Percentiles rank a stretch among this genome's conserved stretches.
These are phyloP conservation scores for Melanotaenia boesemani DNA, from an alignment of 2,797 vertebrate species.

Conservation along the genomic window DNA sequence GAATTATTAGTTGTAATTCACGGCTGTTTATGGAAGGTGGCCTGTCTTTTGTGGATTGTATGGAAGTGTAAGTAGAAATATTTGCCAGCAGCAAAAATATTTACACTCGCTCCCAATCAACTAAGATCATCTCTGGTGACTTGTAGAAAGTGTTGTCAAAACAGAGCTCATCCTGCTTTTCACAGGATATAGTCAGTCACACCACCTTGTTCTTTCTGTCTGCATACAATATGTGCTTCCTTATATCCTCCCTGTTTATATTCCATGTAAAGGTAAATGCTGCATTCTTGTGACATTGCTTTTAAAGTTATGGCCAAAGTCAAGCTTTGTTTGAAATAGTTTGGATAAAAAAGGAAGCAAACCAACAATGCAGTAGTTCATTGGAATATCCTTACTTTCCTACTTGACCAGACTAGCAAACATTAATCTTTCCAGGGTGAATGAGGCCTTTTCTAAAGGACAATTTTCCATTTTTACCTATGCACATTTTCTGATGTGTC, in stretches of 20 bases:
- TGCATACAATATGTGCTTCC: slow-evolving; percentile 19
- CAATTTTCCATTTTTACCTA: not conserved
- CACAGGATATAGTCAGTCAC: slow-evolving; percentile 75
- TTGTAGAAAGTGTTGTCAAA: slow-evolving; percentile 81
- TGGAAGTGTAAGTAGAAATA: slow-evolving; percentile 47
- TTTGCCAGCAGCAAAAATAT: slow-evolving; percentile 72
- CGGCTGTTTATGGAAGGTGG: slow-evolving; percentile 29
- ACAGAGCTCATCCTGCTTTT: slow-evolving; percentile 70
- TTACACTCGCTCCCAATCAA: slow-evolving; percentile 74
- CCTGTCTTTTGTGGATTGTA: not conserved
- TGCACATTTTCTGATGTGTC: not conserved
- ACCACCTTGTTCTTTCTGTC: slow-evolving; percentile 64
- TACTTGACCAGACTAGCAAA: not conserved
- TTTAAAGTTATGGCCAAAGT: not conserved
- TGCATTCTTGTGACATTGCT: not conserved
- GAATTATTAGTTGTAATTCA: slow-evolving; percentile 57
- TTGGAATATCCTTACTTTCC: not conserved
- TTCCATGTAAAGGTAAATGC: not conserved
- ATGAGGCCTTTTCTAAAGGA: not conserved
- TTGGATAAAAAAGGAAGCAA: not conserved
- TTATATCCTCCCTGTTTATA: not conserved
- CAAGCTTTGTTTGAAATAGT: not conserved
- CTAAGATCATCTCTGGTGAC: slow-evolving; percentile 78
- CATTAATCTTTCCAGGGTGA: too few relatives aligned
- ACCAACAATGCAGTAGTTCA: not conserved